phyloP scores from a whole-genome alignment of 2,113 vertebrate genomes.

The Gallinago paraguaiae region DNA sequence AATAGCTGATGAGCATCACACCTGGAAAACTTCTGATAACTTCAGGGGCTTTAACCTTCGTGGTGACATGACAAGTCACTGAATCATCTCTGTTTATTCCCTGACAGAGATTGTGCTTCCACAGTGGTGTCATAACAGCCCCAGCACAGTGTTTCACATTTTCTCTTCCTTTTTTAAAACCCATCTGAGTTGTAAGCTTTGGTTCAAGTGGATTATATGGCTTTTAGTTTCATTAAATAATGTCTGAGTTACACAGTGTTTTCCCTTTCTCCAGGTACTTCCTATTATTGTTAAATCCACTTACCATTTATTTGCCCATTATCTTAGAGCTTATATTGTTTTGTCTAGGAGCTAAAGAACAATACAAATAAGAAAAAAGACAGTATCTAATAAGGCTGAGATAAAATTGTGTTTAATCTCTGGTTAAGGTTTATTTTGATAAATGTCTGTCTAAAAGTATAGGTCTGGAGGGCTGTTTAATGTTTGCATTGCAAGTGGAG shows the following conservation, averaged over 20 bases:
- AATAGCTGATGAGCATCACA: neutral
- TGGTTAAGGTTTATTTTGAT: neutral
- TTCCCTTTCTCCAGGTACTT: neutral
- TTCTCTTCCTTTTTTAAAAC: neutral
- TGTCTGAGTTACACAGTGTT: neutral
- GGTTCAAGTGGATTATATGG: neutral
- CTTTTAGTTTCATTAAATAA: neutral
- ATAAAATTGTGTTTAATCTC: neutral
- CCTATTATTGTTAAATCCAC: neutral
- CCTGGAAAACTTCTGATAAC: neutral
- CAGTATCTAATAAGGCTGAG: neutral
- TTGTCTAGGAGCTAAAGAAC: neutral
- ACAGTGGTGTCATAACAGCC: neutral
- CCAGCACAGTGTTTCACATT: neutral
- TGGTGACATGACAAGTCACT: neutral
- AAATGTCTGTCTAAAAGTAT: neutral
- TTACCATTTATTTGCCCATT: conserved; percentile 2
- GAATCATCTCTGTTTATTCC: neutral
- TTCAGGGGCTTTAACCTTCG: conserved; percentile 1
- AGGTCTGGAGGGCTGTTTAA: neutral
- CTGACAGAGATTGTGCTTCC: neutral
- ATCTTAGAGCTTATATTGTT: neutral
- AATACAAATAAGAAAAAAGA: neutral
- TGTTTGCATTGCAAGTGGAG: neutral
- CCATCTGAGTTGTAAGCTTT: neutral